Percentiles rank a stretch among this genome's conserved stretches.
Evolutionary conservation across 1,140 invertebrate genomes (phyloP).

Genomic region (Halictus rubicundus): DNA sequence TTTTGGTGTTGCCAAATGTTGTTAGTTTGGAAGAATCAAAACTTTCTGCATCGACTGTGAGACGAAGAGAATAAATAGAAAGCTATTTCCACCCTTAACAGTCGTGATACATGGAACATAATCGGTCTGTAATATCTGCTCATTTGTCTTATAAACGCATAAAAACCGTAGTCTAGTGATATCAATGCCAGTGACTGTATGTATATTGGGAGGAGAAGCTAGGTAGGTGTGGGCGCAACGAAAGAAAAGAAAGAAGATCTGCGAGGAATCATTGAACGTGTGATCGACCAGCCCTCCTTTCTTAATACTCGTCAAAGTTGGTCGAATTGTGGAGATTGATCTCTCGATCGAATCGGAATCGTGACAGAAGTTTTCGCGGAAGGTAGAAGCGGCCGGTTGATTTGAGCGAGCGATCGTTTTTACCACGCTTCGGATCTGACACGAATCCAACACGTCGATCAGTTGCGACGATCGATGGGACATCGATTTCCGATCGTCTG

Average conservation of each 20-base stretch:
- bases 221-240: background rate
- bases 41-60: no score
- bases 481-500: background rate
- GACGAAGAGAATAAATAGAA: no score
- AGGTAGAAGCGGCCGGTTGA: conserved; percentile 9
- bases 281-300: conserved; percentile 50
- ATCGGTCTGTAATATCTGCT: no score
- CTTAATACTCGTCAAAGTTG: conserved; percentile 53
- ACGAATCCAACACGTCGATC: background rate
- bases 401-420: conserved; percentile 20
- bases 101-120: no score
- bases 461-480: conserved; percentile 11
- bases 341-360: conserved; percentile 53
- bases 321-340: conserved; percentile 64
- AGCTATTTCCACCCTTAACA: no score
- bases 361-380: background rate
- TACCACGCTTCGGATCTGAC: background rate
- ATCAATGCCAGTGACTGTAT: no score
- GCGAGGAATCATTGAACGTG: conserved; percentile 7
- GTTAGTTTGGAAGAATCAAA: no score
- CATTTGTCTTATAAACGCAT: no score
- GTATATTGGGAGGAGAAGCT: background rate
- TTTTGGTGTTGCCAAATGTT: no score
- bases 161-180: no score
- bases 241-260: conserved; percentile 19